Percentiles rank a stretch among this genome's conserved stretches.
Conservation (phyloP, 2,888 invertebrate genomes). For the Drosophila merina region DNA sequence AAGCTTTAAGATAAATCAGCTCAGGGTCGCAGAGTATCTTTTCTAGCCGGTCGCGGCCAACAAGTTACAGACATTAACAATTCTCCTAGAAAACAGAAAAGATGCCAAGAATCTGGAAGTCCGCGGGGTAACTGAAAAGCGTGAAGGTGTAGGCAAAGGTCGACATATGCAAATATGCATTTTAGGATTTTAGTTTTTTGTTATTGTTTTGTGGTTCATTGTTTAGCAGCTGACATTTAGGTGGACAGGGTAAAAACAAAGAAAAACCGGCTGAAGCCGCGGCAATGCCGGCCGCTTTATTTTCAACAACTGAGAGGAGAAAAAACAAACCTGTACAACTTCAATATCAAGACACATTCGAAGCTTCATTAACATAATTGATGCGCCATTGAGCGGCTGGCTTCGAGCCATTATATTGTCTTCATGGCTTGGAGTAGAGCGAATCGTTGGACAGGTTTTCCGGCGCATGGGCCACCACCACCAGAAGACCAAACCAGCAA, state of each 20-base stretch:
- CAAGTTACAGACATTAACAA: slow-evolving; percentile 44
- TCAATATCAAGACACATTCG: slow-evolving; percentile 72
- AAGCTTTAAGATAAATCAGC: slow-evolving; percentile 59
- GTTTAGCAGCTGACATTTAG: slow-evolving; percentile 50
- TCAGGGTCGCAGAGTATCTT: slow-evolving; percentile 58
- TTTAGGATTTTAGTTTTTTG: slow-evolving; percentile 37
- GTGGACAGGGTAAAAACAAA: slow-evolving; percentile 24
- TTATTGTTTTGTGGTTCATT: slow-evolving; percentile 25
- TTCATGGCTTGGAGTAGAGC: slow-evolving; percentile 59
- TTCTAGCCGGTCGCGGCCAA: background rate
- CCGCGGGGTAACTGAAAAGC: slow-evolving; percentile 28
- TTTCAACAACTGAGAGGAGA: slow-evolving; percentile 10
- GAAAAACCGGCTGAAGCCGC: slow-evolving; percentile 56
- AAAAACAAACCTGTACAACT: slow-evolving; percentile 48
- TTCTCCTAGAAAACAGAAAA: slow-evolving; percentile 46
- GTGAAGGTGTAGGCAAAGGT: slow-evolving; percentile 56
- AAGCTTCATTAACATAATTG: slow-evolving; percentile 77
- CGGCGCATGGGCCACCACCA: slow-evolving; percentile 56
- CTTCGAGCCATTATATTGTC: slow-evolving; percentile 60
- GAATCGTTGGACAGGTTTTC: slow-evolving; percentile 72
- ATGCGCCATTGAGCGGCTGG: slow-evolving; percentile 67
- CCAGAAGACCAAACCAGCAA: slow-evolving; percentile 8
- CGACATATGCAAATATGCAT: slow-evolving; percentile 63
- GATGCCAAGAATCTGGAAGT: slow-evolving; percentile 43
- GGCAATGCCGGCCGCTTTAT: slow-evolving; percentile 44